Evolutionary conservation across 2,888 invertebrate genomes (phyloP).

Genomic region (Psylliodes chrysocephalus): DNA sequence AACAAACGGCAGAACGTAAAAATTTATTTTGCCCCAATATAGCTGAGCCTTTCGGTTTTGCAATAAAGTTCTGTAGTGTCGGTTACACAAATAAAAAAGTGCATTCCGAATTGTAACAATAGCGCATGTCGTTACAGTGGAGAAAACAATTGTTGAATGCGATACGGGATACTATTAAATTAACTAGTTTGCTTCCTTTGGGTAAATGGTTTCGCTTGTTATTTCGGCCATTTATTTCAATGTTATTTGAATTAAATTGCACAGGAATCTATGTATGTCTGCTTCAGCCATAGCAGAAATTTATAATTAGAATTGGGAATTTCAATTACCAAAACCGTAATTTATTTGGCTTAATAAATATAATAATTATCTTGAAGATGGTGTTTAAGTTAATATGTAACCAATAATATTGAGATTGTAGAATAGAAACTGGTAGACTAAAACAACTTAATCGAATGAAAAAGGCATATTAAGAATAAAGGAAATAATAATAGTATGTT

Average conservation of each 20-base stretch:
- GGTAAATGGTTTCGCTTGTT: constrained; percentile 29
- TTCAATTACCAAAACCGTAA: not conserved
- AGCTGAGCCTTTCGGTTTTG: constrained; percentile 6
- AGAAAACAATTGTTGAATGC: constrained; percentile 40
- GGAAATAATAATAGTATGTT: no score
- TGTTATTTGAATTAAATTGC: constrained; percentile 29
- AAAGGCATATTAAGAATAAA: no score
- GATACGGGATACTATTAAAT: constrained; percentile 36
- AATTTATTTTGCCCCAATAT: no score
- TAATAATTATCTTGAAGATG: no score
- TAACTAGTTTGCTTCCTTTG: constrained; percentile 34
- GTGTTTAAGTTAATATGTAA: no score
- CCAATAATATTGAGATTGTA: no score
- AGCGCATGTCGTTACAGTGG: constrained; percentile 34
- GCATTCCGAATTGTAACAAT: constrained; percentile 35
- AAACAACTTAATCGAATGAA: no score
- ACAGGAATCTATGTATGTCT: constrained; percentile 18
- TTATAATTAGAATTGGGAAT: constrained; percentile 23
- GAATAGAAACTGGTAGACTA: no score
- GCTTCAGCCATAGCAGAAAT: not conserved
- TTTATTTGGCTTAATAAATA: no score
- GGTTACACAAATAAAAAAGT: constrained; percentile 30
- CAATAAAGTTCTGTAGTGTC: constrained; percentile 15
- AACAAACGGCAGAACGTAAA: no score
- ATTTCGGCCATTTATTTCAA: constrained; percentile 33